Percentiles rank a stretch among this genome's conserved stretches.
Conservation (phyloP, 2,888 invertebrate species). For the Scelioninae gen. 2 region DNA sequence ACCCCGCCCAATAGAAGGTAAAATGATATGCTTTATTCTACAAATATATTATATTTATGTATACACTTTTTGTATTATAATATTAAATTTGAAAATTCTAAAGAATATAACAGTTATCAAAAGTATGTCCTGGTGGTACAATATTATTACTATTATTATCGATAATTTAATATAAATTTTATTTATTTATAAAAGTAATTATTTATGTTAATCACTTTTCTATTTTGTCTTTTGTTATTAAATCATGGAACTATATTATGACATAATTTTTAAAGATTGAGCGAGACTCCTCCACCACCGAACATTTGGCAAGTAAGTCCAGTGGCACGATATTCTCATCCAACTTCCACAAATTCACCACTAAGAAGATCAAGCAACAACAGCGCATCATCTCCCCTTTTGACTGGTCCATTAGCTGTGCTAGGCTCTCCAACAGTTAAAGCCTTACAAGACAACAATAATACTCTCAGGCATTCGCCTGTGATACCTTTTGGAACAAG, state of each 20-base stretch:
- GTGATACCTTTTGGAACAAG: constrained; percentile 81
- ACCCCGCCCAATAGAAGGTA: constrained; percentile 85
- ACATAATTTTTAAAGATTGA: constrained; percentile 68
- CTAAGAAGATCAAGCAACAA: constrained; percentile 78
- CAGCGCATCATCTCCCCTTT: constrained; percentile 77
- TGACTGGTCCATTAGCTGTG: constrained; percentile 80
- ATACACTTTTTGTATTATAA: background rate
- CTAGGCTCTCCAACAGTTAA: constrained; percentile 82
- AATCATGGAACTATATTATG: no score
- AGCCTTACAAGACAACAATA: constrained; percentile 79
- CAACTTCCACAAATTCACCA: constrained; percentile 80
- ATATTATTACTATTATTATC: no score
- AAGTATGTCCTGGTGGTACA: no score
- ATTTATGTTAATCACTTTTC: no score
- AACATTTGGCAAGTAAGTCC: constrained; percentile 91
- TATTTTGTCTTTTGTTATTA: no score
- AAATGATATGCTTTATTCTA: constrained; percentile 21
- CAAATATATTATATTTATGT: no score
- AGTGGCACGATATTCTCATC: constrained; percentile 77
- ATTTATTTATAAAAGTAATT: no score
- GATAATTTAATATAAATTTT: no score
- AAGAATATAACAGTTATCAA: no score
- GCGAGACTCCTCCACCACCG: constrained; percentile 86
- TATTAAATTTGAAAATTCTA: background rate
- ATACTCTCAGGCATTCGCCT: constrained; percentile 77